Evolutionary conservation across 2,113 vertebrate genomes (phyloP).

Genomic region (Plecturocebus donacophilus): DNA sequence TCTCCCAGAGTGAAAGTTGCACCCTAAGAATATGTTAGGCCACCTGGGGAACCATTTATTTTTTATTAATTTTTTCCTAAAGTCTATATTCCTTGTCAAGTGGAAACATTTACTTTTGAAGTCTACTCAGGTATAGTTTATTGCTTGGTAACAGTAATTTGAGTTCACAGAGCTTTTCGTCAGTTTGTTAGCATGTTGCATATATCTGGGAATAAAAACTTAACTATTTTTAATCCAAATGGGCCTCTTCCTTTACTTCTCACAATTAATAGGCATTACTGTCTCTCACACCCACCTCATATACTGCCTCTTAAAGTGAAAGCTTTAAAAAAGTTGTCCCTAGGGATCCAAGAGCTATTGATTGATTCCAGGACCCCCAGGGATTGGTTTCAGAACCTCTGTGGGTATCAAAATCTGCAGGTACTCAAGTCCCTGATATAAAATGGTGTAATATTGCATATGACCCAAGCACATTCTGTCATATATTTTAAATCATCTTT

Average conservation of each 20-base stretch:
- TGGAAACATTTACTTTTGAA: background rate
- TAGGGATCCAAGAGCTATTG: background rate
- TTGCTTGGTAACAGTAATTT: background rate
- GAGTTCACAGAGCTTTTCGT: background rate
- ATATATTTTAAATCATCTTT: background rate
- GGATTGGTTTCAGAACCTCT: background rate
- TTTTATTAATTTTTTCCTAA: background rate
- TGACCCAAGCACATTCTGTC: background rate
- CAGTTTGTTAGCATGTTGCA: background rate
- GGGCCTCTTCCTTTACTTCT: background rate
- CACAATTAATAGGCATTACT: background rate
- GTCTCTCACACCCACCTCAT: background rate
- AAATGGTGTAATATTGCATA: background rate
- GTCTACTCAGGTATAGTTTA: background rate
- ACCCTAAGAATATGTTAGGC: background rate
- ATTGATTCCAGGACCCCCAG: background rate
- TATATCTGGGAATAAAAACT: background rate
- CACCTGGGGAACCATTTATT: background rate
- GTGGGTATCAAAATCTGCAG: background rate
- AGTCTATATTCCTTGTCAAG: background rate
- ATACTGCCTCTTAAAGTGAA: background rate
- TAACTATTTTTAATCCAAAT: background rate
- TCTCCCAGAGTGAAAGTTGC: background rate
- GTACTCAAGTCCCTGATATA: too few species aligned
- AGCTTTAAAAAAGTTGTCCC: background rate